A percentile compares a stretch with the other conserved stretches of the same genome.
phyloP scores from a whole-genome alignment of 2,113 vertebrate species.

The Mus spicilegus region DNA sequence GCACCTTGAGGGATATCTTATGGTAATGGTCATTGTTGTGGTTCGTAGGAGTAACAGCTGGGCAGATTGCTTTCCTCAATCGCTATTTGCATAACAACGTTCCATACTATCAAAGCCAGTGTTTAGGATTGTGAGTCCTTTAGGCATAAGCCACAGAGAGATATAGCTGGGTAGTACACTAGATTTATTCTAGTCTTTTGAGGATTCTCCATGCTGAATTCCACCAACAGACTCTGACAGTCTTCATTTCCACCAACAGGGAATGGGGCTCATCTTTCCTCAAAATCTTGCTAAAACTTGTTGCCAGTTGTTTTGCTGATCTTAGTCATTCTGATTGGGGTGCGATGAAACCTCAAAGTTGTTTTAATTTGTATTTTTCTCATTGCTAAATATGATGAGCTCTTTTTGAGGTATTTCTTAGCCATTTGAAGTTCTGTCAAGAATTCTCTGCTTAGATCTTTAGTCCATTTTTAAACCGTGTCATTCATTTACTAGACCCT shows the following conservation, averaged over 20 bases:
- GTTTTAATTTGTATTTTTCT: background rate
- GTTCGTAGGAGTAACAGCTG: background rate
- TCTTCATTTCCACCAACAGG: background rate
- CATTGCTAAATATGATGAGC: background rate
- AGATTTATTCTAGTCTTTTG: background rate
- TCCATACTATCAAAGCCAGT: background rate
- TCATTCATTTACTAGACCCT: background rate
- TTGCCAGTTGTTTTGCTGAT: background rate
- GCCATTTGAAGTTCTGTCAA: background rate
- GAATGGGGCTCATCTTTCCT: too few species aligned
- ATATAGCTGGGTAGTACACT: too few species aligned
- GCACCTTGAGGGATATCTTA: conserved; percentile 13
- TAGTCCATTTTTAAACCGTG: background rate
- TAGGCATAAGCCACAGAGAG: background rate
- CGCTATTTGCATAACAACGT: background rate
- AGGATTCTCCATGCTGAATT: background rate
- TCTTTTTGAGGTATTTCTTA: background rate
- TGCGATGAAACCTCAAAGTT: background rate
- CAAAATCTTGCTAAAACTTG: background rate
- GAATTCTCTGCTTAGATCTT: background rate
- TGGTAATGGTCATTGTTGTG: background rate
- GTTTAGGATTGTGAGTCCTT: background rate
- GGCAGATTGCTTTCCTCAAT: background rate
- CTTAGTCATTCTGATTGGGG: background rate
- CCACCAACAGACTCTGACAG: background rate